Evolutionary conservation across 2,888 invertebrate genomes (phyloP).

Genomic region (Hypomecis punctinalis): DNA sequence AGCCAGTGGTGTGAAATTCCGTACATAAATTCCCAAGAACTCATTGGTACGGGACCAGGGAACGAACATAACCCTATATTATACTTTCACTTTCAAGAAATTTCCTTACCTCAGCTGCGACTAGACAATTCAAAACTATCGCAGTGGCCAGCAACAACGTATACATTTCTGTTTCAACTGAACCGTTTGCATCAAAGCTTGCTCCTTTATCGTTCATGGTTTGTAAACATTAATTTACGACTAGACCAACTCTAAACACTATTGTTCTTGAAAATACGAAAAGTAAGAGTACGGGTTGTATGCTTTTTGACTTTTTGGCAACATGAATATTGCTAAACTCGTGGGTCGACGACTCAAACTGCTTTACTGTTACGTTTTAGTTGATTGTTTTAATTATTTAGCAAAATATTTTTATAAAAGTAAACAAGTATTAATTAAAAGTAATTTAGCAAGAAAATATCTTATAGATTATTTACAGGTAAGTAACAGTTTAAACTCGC

Average conservation of each 20-base stretch:
- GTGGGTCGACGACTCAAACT: slow-evolving; percentile 5
- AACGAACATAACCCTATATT: too few species aligned
- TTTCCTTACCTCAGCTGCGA: slow-evolving; percentile 22
- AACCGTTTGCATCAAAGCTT: slow-evolving; percentile 5
- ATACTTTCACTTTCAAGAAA: too few species aligned
- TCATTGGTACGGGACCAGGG: too few species aligned
- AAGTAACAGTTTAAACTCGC: too few species aligned
- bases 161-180: slow-evolving; percentile 22
- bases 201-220: slow-evolving; percentile 12
- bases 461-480: too few species aligned
- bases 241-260: slow-evolving; percentile 22
- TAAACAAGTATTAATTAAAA: background rate
- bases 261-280: slow-evolving; percentile 30
- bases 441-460: too few species aligned
- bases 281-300: slow-evolving; percentile 3
- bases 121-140: slow-evolving; percentile 13
- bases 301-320: slow-evolving; percentile 14
- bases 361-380: background rate
- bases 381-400: background rate
- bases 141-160: slow-evolving; percentile 10
- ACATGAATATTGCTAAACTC: slow-evolving; percentile 1
- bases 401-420: background rate
- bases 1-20: too few species aligned
- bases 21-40: too few species aligned
- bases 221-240: slow-evolving; percentile 24